Base-by-base conservation (phyloP, 2,888 invertebrate species). In the Escarpia spicata region DNA sequence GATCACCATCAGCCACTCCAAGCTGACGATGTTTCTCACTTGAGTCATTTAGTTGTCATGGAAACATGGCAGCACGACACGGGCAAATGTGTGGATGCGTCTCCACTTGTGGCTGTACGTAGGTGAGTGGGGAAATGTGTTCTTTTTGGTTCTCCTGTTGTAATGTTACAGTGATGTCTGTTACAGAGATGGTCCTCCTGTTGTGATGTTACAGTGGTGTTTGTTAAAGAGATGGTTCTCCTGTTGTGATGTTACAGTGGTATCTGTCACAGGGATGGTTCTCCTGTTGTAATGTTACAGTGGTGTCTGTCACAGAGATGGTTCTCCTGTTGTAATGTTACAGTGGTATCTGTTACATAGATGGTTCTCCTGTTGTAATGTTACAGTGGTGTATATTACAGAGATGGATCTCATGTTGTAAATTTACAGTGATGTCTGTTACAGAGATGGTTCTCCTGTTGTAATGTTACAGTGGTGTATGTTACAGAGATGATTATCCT, bases 21-120 rank as follows among this genome's bases (percentile, higher is more conserved):
- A 26, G 44, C 91, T 44, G 19, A 89, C 91, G 26, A 90, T 90
- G 15, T 12, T 45, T 2, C 89, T 26, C 3, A 89, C 37, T 43
- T 31, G 12, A n/a, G 92, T 43, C 12, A 37, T 92, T 44, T 94
- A 15, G 92, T 43, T 89, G 75, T 90, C 31, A 31, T 52, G 90
- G 15, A 93, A 60, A n/a, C 43, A 3, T 97, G 97, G 98, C 97
- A 96, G 94, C 97, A 97, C 95, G 96, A 98, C 96, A 97, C 98
- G 92, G 97, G 97, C 90, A 98, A 98, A 96, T 98, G 98, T 97
- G 97, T 98, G 15, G 98, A 98, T 97, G 98, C 98, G 12, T 97
- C 98, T 26, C 98, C 98, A 44, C 93, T 96, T 90, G 75, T 96
- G 89, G 94, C 95, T 0, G 91, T 94, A 44, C 58, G 90, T 52